These are phyloP conservation scores for Petroica traversi DNA, from an alignment of 2,113 vertebrate genomes.

Conservation along the genomic window DNA sequence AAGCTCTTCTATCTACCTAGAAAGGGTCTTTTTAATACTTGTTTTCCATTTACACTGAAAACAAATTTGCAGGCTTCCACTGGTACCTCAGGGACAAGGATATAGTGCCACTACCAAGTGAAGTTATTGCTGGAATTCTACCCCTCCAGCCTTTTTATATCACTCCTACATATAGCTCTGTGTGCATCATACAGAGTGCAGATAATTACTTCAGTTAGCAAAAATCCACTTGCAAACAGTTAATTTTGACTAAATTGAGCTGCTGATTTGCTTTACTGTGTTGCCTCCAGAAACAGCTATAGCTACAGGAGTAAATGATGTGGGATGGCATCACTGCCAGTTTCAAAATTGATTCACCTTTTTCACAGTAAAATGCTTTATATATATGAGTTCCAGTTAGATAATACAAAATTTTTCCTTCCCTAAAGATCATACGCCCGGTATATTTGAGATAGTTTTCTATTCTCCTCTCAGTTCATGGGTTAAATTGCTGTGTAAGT, in stretches of 20 bases:
- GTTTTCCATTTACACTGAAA: not conserved
- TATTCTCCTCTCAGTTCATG: not conserved
- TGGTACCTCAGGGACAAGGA: not conserved
- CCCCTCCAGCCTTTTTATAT: not conserved
- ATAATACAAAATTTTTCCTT: not conserved
- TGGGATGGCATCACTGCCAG: not conserved
- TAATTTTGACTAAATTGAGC: not conserved
- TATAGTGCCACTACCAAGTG: not conserved
- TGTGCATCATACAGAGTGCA: not conserved
- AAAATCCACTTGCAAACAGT: not conserved
- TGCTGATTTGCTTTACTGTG: not conserved
- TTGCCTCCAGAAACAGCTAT: not conserved
- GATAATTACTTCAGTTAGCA: not conserved
- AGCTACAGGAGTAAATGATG: not conserved
- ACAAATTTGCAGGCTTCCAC: not conserved
- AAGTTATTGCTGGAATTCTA: not conserved
- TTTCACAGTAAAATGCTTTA: not conserved
- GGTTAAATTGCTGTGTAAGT: not conserved
- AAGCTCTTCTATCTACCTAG: not conserved
- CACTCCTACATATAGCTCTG: not conserved
- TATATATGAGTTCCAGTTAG: not conserved
- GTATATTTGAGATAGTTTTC: not conserved
- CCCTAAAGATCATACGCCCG: not conserved
- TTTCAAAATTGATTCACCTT: not conserved
- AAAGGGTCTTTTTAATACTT: not conserved